These are phyloP conservation scores for Ptychochromis oligacanthus DNA, from an alignment of 2,113 vertebrate species.

Conservation along the genomic window DNA sequence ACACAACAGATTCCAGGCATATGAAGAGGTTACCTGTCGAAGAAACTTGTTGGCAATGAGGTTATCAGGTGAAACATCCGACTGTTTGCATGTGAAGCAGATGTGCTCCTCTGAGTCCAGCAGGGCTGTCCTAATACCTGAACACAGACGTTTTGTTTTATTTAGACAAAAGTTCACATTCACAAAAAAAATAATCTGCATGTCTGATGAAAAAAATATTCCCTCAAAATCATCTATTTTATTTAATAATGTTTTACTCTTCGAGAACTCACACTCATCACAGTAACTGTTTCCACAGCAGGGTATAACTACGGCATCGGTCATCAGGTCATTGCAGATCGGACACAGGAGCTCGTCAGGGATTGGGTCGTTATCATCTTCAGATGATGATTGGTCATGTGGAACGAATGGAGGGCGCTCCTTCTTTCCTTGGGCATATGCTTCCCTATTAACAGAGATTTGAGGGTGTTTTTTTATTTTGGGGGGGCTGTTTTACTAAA, in stretches of 20 bases:
- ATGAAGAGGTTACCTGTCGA: conserved; percentile 85
- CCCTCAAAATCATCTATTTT: no score
- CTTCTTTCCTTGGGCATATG: conserved; percentile 97
- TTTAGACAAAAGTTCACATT: background rate
- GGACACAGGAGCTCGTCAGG: conserved; percentile 96
- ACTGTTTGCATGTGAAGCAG: conserved; percentile 94
- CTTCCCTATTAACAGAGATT: conserved; percentile 82
- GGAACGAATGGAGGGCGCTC: conserved; percentile 97
- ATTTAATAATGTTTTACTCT: background rate
- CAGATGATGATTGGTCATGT: conserved; percentile 91
- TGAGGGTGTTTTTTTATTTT: background rate
- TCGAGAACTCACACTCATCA: conserved; percentile 91
- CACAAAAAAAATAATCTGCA: background rate
- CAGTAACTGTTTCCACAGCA: conserved; percentile 99
- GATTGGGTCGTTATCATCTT: conserved; percentile 94
- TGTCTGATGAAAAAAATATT: background rate
- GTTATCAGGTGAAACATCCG: conserved; percentile 96
- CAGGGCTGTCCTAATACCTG: conserved; percentile 93
- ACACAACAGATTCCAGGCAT: background rate
- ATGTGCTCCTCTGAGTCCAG: conserved; percentile 95
- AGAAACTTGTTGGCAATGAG: conserved; percentile 98
- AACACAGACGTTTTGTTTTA: background rate
- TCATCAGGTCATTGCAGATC: conserved; percentile 98
- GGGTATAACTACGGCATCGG: conserved; percentile 95
- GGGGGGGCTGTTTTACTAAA: background rate